Evolutionary conservation across 2,888 invertebrate genomes (phyloP), one percentile per base, ranked within the genome.

Genomic region (Megaustenia siamemsis): DNA sequence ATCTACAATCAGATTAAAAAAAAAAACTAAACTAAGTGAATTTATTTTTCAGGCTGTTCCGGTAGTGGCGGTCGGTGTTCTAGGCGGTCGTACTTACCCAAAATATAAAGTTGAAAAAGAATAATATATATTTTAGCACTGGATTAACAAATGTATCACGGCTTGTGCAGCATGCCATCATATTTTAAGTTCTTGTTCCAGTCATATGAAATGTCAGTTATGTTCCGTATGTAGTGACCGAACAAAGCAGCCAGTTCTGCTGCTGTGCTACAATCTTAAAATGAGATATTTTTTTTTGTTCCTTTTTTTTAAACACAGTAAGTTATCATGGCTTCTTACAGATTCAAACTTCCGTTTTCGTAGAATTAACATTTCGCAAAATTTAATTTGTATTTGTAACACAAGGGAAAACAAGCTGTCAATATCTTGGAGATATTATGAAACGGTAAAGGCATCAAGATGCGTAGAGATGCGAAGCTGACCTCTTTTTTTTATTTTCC

Each of bases 91-190:
- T 4, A 90, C 96, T 96, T 94, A 97, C 97, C 97, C 97, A 97
- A 95, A 97, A 97, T 90, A 97, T 95, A 93, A 97, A 97, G 95
- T 98, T 98, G 90, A 97, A 95, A 93, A 97, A 95, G 95, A 97
- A 97, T 94, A 98, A 96, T 95, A 97, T 96, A 94, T 97, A 98
- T 95, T 97, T 98, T 75, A 97, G 96, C 94, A 89, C 76, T 10
- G 85, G 85, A 56, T 78, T 82, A 12, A 85, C 82, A 82, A 85
- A 82, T 35, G 85, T 85, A n/a, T 82, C 82, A 1, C 82, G 77
- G 60, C 78, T 82, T 45, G 78, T 82, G 38, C 66, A 84, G 69
- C 84, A 84, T 18, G 79, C 84, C 84, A 84, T 84, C 84, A 84
- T 84, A 28, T 56, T 40, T 73, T 73, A 73, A 73, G 24, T 73